Percentiles rank a stretch among this genome's conserved stretches.
phyloP scores from a whole-genome alignment of 2,113 vertebrate genomes.

The Egretta garzetta region DNA sequence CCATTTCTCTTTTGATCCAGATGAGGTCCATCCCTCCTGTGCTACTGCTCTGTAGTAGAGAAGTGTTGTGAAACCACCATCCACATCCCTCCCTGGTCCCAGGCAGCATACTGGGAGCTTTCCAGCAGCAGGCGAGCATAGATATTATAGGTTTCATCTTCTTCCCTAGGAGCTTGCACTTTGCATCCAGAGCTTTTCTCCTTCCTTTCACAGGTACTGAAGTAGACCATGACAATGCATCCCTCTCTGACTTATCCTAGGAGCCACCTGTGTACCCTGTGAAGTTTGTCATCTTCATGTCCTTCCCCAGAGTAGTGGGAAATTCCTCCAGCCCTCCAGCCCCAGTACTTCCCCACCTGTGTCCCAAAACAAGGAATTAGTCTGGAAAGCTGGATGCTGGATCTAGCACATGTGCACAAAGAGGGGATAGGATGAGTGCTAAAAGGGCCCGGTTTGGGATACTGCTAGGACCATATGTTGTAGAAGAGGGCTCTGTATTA shows the following conservation, averaged over 20 bases:
- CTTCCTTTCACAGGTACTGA: not conserved
- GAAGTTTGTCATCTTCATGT: not conserved
- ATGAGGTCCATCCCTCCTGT: not conserved
- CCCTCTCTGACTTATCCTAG: not conserved
- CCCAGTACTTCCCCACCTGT: not conserved
- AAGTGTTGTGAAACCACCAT: not conserved
- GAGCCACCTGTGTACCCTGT: not conserved
- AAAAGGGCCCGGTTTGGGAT: not conserved
- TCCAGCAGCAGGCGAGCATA: not conserved
- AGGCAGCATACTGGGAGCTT: not conserved
- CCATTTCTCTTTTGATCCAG: not conserved
- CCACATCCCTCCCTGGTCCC: not conserved
- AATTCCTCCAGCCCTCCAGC: not conserved
- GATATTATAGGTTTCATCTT: not conserved
- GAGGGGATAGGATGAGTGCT: rapidly evolving
- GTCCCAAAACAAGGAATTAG: not conserved
- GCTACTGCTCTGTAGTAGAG: not conserved
- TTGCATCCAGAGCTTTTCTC: not conserved
- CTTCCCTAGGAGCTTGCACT: not conserved
- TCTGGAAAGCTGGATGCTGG: not conserved
- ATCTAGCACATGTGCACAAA: not conserved
- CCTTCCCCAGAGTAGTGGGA: not conserved
- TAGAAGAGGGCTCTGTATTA: not conserved
- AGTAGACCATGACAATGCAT: not conserved
- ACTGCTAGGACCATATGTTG: not conserved